Evolutionary conservation across 2,888 invertebrate species (phyloP), one percentile per base, ranked within the genome.

Genomic region (Campaea margaritaria): DNA sequence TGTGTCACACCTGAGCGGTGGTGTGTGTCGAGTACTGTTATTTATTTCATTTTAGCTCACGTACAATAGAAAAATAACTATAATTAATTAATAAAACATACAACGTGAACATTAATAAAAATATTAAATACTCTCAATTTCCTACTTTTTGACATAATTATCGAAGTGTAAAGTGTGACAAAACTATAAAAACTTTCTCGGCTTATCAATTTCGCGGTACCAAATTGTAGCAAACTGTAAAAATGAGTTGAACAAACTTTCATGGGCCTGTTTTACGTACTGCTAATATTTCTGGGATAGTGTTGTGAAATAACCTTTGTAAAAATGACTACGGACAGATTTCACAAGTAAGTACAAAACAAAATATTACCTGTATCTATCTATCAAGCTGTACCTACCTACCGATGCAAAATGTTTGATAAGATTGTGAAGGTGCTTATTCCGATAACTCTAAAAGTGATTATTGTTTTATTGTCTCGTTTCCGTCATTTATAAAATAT

Each of bases 321-420:
- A 65, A 86, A 82, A 81, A 94, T 94, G 94, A 91, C 93, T 72
- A 94, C 94, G 46, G 93, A 94, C 82, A 90, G 94, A 82, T 94
- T 93, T 82, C 94, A 94, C 82, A 94, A 94, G 94, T 94, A 86
- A 93, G 94, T 93, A 69, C 10, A 27, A 9, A 15, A 45, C 12
- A 27, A 15, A 41, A 41, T 41, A 27, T 27, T 21, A 21, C 34
- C 34, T 34, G 11, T 9, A 34, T 59, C 60, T 62, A 62, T 49
- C 41, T 59, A 58, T 63, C 69, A 47, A 46, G 42, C 39, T 43
- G n/a, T 28, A 14, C 43, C 10, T 50, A 43, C 31, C 53, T 63
- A 60, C 42, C 47, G 45, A 59, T 14, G 65, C 70, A 69, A 66
- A 67, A 58, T 58, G 59, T 59, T 65, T 66, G 84, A 85, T 85